These are phyloP conservation scores for Takifugu rubripes DNA, from an alignment of 2,797 vertebrate species.

Conservation along the genomic window DNA sequence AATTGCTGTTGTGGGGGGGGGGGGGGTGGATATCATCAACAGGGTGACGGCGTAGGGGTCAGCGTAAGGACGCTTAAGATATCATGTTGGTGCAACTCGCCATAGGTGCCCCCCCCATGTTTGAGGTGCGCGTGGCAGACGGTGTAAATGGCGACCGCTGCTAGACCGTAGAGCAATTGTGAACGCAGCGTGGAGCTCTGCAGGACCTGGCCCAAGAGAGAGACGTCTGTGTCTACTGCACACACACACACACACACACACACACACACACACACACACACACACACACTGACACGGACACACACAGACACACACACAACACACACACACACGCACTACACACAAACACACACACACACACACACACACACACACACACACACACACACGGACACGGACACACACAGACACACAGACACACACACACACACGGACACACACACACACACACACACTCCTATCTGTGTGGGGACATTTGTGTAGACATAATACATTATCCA, in stretches of 20 bases:
- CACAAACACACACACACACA: no score
- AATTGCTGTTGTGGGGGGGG: no score
- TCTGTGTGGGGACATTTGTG: no score
- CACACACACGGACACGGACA: constrained; percentile 11
- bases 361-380: constrained; percentile 15
- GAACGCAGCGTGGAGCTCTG: constrained; percentile 56
- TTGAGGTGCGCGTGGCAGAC: constrained; percentile 47
- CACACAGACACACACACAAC: constrained; percentile 1
- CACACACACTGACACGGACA: constrained; percentile 11
- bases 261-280: constrained; percentile 9
- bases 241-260: constrained; percentile 9
- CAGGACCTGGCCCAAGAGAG: constrained; percentile 56
- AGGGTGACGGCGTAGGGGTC: no score
- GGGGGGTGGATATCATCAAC: no score
- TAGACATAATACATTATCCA: no score
- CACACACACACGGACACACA: constrained; percentile 8
- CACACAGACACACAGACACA: constrained; percentile 2
- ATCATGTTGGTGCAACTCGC: no score
- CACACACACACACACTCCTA: constrained; percentile 8
- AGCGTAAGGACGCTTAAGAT: no score
- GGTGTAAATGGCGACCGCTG: constrained; percentile 63
- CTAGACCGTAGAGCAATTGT: constrained; percentile 56
- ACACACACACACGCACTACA: constrained; percentile 9
- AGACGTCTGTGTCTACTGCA: constrained; percentile 26
- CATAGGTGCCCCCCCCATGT: no score